Evolutionary conservation across 2,797 vertebrate genomes (phyloP).

Genomic region (Cuculus canorus): DNA sequence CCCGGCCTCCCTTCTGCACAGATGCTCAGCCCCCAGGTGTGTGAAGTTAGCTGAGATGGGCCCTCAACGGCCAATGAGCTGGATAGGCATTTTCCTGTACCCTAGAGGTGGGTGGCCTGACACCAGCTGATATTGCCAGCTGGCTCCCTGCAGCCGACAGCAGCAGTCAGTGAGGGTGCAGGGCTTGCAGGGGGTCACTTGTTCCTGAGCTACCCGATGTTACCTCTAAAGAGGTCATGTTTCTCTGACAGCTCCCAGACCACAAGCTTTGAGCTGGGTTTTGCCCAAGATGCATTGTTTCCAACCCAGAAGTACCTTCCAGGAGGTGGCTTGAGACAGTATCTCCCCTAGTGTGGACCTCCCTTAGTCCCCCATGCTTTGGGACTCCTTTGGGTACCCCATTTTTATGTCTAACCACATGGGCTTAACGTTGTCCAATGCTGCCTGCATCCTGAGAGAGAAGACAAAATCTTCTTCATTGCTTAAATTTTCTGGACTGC

Average conservation of each 20-base stretch:
- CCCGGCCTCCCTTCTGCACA: neutral
- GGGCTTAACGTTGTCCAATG: neutral
- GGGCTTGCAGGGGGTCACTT: neutral
- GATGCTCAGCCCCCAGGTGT: neutral
- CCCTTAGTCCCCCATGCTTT: too few species aligned
- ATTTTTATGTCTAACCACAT: neutral
- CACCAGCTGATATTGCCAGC: accelerated
- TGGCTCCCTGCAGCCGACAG: neutral
- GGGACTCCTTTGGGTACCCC: neutral
- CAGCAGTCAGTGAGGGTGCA: neutral
- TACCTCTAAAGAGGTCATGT: neutral
- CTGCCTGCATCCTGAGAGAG: accelerated
- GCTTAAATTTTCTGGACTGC: neutral
- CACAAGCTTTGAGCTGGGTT: neutral
- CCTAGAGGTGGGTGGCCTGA: neutral
- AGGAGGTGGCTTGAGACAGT: neutral
- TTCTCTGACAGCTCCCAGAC: neutral
- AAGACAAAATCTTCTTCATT: neutral
- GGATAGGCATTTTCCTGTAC: neutral
- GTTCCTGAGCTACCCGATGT: neutral
- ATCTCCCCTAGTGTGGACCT: neutral
- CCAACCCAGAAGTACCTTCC: neutral
- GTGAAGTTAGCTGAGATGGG: neutral
- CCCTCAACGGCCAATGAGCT: neutral
- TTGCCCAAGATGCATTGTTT: neutral